A percentile compares a stretch with the other conserved stretches of the same genome.
Evolutionary conservation across 2,888 invertebrate species (phyloP).

Genomic region (Eristalis pertinax): DNA sequence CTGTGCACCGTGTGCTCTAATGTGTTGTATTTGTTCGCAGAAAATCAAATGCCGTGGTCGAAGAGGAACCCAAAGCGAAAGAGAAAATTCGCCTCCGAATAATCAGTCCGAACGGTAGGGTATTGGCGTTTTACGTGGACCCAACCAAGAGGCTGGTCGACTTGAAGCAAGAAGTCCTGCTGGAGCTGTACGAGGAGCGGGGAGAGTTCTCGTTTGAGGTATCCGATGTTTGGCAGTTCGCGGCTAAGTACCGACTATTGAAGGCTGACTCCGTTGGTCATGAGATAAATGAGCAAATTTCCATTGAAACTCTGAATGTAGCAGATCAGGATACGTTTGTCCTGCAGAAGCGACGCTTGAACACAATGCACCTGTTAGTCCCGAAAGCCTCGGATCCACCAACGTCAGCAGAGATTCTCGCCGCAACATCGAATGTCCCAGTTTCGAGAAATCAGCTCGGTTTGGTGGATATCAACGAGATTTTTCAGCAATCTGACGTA

Average conservation of each 20-base stretch:
- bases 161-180: slow-evolving; percentile 78
- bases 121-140: slow-evolving; percentile 77
- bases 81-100: slow-evolving; percentile 77
- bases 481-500: slow-evolving; percentile 82
- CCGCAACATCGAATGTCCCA: slow-evolving; percentile 81
- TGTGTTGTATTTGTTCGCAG: slow-evolving; percentile 17
- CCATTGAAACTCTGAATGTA: slow-evolving; percentile 76
- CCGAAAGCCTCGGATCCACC: slow-evolving; percentile 82
- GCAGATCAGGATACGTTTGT: slow-evolving; percentile 78
- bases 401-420: slow-evolving; percentile 81
- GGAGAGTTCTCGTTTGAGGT: slow-evolving; percentile 78
- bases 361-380: slow-evolving; percentile 75
- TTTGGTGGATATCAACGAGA: slow-evolving; percentile 81
- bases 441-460: slow-evolving; percentile 77
- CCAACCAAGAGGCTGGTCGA: slow-evolving; percentile 77
- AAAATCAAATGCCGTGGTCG: slow-evolving; percentile 35
- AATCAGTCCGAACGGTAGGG: slow-evolving; percentile 79
- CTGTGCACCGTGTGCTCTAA: background rate
- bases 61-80: slow-evolving; percentile 47
- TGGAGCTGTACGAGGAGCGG: slow-evolving; percentile 79
- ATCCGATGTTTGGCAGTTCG: slow-evolving; percentile 77
- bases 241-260: slow-evolving; percentile 78
- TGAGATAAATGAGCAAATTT: slow-evolving; percentile 76
- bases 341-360: slow-evolving; percentile 76
- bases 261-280: slow-evolving; percentile 77